Percentiles rank a stretch among this genome's conserved stretches.
phyloP scores from a whole-genome alignment of 2,797 vertebrate species.

The Sebastiscus tertius region DNA sequence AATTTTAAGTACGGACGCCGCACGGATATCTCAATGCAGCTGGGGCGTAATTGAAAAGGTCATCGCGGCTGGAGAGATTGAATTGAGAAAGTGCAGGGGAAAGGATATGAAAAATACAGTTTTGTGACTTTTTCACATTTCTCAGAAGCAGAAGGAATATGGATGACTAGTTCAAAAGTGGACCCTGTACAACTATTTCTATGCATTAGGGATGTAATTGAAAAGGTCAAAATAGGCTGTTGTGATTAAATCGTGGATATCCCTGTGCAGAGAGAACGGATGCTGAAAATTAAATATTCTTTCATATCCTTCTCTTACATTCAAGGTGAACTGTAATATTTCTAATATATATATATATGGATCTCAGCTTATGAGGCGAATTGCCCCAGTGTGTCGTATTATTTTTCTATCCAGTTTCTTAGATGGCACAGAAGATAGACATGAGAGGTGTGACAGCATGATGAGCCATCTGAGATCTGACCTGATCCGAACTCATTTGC shows the following conservation, averaged over 20 bases:
- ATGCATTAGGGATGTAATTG: constrained; percentile 7
- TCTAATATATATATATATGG: background rate
- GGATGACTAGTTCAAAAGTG: constrained; percentile 16
- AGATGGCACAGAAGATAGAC: background rate
- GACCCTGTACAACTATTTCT: background rate
- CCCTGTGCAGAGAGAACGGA: background rate
- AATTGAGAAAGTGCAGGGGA: constrained; percentile 25
- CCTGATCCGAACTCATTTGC: background rate
- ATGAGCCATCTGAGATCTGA: background rate
- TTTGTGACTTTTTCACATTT: constrained; percentile 15
- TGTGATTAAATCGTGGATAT: background rate
- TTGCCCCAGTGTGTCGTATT: background rate
- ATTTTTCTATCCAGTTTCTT: background rate
- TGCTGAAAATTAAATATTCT: constrained; percentile 6
- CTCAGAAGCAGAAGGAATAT: background rate
- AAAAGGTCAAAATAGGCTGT: constrained; percentile 19
- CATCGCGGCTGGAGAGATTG: constrained; percentile 36
- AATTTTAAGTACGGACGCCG: constrained; percentile 35
- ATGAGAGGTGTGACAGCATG: background rate
- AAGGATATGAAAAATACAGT: constrained; percentile 19
- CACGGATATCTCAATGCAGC: constrained; percentile 22
- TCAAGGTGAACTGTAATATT: constrained; percentile 9
- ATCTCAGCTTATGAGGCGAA: background rate
- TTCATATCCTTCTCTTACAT: background rate
- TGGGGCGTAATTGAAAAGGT: constrained; percentile 55